Conservation (phyloP, 2,797 vertebrate genomes). For the Kryptopterus vitreolus region DNA sequence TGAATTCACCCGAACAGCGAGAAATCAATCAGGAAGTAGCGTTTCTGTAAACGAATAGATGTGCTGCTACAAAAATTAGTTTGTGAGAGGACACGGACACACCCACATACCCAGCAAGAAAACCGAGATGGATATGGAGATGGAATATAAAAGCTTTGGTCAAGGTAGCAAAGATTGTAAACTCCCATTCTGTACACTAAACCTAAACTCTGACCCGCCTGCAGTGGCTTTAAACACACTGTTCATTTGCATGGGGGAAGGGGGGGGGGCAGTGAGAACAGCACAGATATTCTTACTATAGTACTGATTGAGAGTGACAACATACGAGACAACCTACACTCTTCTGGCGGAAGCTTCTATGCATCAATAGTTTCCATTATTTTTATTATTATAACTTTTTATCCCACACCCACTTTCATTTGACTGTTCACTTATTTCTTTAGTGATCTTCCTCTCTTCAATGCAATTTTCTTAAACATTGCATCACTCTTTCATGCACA, state of each 20-base stretch:
- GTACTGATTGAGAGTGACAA: neutral
- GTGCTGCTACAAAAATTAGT: no score
- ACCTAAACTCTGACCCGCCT: neutral
- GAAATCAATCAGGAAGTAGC: no score
- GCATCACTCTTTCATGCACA: conserved; percentile 13
- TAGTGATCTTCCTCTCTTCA: conserved; percentile 20
- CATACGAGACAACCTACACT: neutral
- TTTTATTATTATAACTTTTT: neutral
- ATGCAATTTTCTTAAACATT: neutral
- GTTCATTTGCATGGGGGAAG: neutral
- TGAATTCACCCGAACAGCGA: no score
- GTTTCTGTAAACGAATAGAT: no score
- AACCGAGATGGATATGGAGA: neutral
- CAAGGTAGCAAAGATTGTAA: conserved; percentile 11
- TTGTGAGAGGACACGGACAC: no score
- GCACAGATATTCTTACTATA: neutral
- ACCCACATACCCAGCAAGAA: neutral
- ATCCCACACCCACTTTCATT: neutral
- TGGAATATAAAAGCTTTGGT: conserved; percentile 1
- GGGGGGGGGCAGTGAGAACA: no score
- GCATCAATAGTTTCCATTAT: neutral
- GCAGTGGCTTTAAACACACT: neutral
- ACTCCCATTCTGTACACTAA: conserved; percentile 3
- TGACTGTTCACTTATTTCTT: conserved; percentile 55
- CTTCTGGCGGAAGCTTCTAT: neutral